phyloP scores from a whole-genome alignment of 2,888 invertebrate species.

The Habroteleia sp. region DNA sequence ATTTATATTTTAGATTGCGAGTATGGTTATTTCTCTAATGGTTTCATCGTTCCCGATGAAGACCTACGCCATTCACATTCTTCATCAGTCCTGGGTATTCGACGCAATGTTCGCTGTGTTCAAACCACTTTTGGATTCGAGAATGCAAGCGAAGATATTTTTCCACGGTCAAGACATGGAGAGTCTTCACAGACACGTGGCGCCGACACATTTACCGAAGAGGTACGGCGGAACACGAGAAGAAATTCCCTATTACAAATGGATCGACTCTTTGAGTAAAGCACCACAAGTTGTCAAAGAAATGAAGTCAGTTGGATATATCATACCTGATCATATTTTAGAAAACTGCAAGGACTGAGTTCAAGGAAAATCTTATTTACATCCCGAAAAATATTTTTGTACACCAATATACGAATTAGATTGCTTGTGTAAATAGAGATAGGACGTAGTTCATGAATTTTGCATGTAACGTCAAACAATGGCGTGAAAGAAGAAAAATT shows the following conservation, averaged over 20 bases:
- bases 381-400: neutral
- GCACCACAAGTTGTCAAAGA: constrained; percentile 84
- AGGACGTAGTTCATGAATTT: neutral
- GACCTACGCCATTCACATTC: constrained; percentile 88
- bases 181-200: constrained; percentile 88
- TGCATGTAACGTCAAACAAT: neutral
- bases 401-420: neutral
- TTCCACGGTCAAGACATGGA: constrained; percentile 88
- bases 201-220: constrained; percentile 87
- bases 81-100: constrained; percentile 91
- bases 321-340: constrained; percentile 79
- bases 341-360: constrained; percentile 55
- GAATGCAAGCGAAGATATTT: constrained; percentile 85
- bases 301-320: constrained; percentile 85
- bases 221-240: constrained; percentile 87
- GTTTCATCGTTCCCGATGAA: constrained; percentile 87
- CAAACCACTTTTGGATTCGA: constrained; percentile 87
- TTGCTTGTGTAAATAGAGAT: constrained; percentile 9
- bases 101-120: constrained; percentile 90
- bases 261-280: constrained; percentile 85
- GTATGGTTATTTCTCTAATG: constrained; percentile 77
- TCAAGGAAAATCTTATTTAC: neutral
- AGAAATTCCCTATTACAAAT: constrained; percentile 88
- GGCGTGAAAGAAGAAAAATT: neutral
- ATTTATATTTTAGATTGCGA: constrained; percentile 74